Base-by-base conservation (phyloP, 2,888 invertebrate genomes). In the Acanthococcus lagerstroemiae region DNA sequence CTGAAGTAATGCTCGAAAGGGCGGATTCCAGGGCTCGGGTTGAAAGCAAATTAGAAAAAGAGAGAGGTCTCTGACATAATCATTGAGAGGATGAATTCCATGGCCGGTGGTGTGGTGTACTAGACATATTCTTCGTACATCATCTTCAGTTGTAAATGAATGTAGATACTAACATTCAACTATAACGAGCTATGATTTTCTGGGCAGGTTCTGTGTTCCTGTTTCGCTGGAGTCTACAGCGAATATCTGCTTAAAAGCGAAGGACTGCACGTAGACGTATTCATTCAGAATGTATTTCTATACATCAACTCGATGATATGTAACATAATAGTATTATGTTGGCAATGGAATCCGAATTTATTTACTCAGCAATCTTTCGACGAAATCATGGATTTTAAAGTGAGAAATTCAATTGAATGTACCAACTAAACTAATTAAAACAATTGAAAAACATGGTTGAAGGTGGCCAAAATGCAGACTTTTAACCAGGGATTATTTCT, bases 201-300 rank as follows among this genome's bases (percentile, higher is more conserved):
- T 12, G 52, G 12, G 63, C 45, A 56, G 58, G 66, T 68, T 15
- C 58, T 54, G 82, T 94, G 90, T 74, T 95, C 95, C 0, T 95
- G 95, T 72, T 78, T 94, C 68, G 95, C 95, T 0, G 95, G 95
- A 5, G 95, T 95, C 3, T 96, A 95, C 76, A 95, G 95, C 75
- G 95, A 96, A 75, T 93, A 90, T 77, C 79, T 96, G 61, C 79
- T 96, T 3, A 87, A 86, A 26, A 84, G 86, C 72, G 67, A 68
- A 22, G 91, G 91, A 19, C 83, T 85, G 2, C 84, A 87, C 70
- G 87, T 93, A 0, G 88, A 93, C 74, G 88, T 95, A 73, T 92
- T 90, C 77, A 78, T 95, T 70, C 95, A 95, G 77, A 96, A 95
- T 76, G 84, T 93, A 6, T 95, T 92, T 73, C 94, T 95, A 92